These are phyloP conservation scores for Phodopus roborovskii DNA, from an alignment of 2,113 vertebrate genomes.

Conservation along the genomic window DNA sequence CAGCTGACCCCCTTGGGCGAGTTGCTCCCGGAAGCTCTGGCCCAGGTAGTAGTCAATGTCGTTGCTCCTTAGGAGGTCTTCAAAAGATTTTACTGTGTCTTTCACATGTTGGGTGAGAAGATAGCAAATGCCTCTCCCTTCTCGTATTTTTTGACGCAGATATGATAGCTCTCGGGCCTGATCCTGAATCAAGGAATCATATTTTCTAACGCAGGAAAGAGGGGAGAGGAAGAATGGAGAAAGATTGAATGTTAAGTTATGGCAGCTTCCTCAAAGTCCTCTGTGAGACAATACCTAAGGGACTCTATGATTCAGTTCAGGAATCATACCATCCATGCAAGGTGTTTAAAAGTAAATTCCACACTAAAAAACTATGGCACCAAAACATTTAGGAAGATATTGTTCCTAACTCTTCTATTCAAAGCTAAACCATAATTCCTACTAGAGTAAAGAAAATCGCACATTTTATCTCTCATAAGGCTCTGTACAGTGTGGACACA, in stretches of 20 bases:
- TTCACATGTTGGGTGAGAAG: constrained; percentile 91
- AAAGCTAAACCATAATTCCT: neutral
- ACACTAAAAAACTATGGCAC: neutral
- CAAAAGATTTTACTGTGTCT: constrained; percentile 92
- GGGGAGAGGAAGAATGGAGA: neutral
- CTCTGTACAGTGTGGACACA: neutral
- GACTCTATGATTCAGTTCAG: no score
- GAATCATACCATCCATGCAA: neutral
- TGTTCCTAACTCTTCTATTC: neutral
- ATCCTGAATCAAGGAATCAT: constrained; percentile 93
- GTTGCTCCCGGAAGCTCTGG: constrained; percentile 94
- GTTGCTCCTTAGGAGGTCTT: constrained; percentile 94
- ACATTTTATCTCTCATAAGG: neutral
- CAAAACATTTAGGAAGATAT: neutral
- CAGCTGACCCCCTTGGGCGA: constrained; percentile 90
- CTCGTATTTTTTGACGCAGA: constrained; percentile 92
- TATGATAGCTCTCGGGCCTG: constrained; percentile 96
- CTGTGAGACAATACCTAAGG: neutral
- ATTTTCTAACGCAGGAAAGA: constrained; percentile 86
- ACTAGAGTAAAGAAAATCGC: neutral
- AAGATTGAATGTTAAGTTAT: neutral
- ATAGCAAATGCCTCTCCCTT: constrained; percentile 89
- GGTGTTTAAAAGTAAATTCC: constrained; percentile 7
- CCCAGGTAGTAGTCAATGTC: constrained; percentile 96
- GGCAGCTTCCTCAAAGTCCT: neutral